phyloP scores from a whole-genome alignment of 1,140 invertebrate genomes.

The Dendroctonus ponderosae region DNA sequence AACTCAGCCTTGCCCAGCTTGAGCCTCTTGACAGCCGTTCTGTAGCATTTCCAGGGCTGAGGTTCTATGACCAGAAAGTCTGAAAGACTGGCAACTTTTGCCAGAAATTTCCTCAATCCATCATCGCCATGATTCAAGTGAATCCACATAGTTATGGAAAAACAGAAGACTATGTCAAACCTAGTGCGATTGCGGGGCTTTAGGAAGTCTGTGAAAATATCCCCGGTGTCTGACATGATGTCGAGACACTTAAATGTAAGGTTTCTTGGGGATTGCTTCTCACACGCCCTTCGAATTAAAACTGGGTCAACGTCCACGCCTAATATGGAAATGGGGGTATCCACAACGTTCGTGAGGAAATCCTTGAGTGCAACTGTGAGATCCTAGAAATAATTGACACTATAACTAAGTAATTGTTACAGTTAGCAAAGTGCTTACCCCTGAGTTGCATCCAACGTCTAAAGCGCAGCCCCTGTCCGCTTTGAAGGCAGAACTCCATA shows the following conservation, averaged over 20 bases:
- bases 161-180: slow-evolving; percentile 75
- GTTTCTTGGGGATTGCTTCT: slow-evolving; percentile 51
- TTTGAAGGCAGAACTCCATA: slow-evolving; percentile 55
- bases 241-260: slow-evolving; percentile 62
- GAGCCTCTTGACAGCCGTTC: slow-evolving; percentile 67
- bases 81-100: slow-evolving; percentile 55
- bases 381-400: slow-evolving; percentile 51
- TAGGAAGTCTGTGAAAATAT: slow-evolving; percentile 53
- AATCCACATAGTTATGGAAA: slow-evolving; percentile 86
- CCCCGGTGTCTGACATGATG: slow-evolving; percentile 56
- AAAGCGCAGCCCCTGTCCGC: slow-evolving; percentile 50
- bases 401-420: slow-evolving; percentile 18
- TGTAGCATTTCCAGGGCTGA: slow-evolving; percentile 80
- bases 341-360: slow-evolving; percentile 53
- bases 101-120: slow-evolving; percentile 62
- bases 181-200: slow-evolving; percentile 47
- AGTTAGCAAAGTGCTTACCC: slow-evolving; percentile 53
- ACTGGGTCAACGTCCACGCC: slow-evolving; percentile 73
- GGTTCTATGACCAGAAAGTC: slow-evolving; percentile 72
- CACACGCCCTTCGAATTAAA: slow-evolving; percentile 66
- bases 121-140: slow-evolving; percentile 78
- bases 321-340: slow-evolving; percentile 56
- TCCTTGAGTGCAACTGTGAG: slow-evolving; percentile 61
- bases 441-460: slow-evolving; percentile 81
- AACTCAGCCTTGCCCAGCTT: slow-evolving; percentile 62